Evolutionary conservation across 2,113 vertebrate genomes (phyloP), one percentile per base, ranked within the genome.

Genomic region (Candoia aspera): DNA sequence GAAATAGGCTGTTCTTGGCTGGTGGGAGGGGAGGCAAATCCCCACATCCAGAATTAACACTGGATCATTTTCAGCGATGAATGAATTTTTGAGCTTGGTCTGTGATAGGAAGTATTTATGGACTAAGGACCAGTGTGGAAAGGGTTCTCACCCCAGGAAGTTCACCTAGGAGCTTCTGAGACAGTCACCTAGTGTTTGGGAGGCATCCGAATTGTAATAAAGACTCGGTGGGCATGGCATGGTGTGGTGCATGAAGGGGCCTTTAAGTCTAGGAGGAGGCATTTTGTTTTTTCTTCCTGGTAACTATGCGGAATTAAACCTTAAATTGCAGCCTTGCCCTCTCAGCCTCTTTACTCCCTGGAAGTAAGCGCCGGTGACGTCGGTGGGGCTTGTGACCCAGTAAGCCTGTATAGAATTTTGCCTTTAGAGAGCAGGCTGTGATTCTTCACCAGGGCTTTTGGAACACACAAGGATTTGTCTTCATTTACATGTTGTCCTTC

Each of bases 1-100:
- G 3, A 89, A 96, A 95, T 92, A 87, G 94, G 93, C 94, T 49
- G 85, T 91, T 96, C 24, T 93, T 94, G 88, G 1, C 57, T 95
- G 55, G 55, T 15, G 55, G 55, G 55, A 17, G 55, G 12, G 55
- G 17, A 57, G 17, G 4, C 55, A 5, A 49, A 90, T 91, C 91
- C 91, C 91, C 21, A 0, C 29, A 54, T 2, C 91, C 93, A 94
- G 89, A 95, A 94, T 94, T n/a, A 92, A 95, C 62, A 88, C 84
- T 49, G 21, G 21, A 79, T 87, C 60, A 91, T 90, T 29, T 57
- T 37, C 24, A 93, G 90, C 21, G 88, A 85, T 62, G 24, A 92
- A 89, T 88, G 58, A 2, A 42, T 88, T 62, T 42, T 91, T 93
- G 92, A 90, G 86, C 91, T 90, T 13, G n/a, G 0, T 93, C 85